phyloP scores from a whole-genome alignment of 1,140 invertebrate species.

The Drosophila leontia region DNA sequence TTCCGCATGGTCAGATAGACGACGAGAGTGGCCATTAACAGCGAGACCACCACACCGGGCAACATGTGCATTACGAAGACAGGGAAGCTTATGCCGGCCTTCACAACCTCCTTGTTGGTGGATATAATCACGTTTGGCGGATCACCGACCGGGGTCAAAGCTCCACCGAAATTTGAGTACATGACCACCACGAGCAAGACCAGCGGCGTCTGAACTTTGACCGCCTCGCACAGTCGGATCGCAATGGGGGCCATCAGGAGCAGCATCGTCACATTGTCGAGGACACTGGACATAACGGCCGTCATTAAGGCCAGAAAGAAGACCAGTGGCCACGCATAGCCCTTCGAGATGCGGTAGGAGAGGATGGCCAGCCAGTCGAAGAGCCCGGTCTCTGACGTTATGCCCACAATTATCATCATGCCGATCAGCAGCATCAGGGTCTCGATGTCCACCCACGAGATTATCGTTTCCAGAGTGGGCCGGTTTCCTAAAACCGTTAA shows the following conservation, averaged over 20 bases:
- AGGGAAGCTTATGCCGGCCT: constrained; percentile 87
- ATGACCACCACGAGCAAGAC: constrained; percentile 92
- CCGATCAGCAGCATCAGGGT: constrained; percentile 93
- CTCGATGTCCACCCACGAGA: constrained; percentile 94
- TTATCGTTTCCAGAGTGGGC: constrained; percentile 89
- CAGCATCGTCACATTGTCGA: constrained; percentile 95
- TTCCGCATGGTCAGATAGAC: constrained; percentile 90
- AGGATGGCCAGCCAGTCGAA: constrained; percentile 92
- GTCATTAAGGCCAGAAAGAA: constrained; percentile 92
- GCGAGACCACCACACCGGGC: constrained; percentile 89
- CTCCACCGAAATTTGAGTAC: constrained; percentile 94
- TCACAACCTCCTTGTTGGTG: constrained; percentile 86
- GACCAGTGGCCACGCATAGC: constrained; percentile 92
- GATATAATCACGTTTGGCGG: constrained; percentile 95
- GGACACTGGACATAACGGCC: constrained; percentile 90
- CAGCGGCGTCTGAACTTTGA: constrained; percentile 92
- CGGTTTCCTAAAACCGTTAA: constrained; percentile 89
- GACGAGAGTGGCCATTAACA: constrained; percentile 88
- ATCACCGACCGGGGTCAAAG: constrained; percentile 93
- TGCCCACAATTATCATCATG: constrained; percentile 95
- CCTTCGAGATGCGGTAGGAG: constrained; percentile 89
- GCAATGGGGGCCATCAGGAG: constrained; percentile 94
- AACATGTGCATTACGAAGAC: constrained; percentile 92
- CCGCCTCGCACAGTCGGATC: constrained; percentile 93
- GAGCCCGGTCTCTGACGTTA: constrained; percentile 93